A percentile compares a stretch with the other conserved stretches of the same genome.
phyloP scores from a whole-genome alignment of 2,888 invertebrate species.

The Phalera bucephala region DNA sequence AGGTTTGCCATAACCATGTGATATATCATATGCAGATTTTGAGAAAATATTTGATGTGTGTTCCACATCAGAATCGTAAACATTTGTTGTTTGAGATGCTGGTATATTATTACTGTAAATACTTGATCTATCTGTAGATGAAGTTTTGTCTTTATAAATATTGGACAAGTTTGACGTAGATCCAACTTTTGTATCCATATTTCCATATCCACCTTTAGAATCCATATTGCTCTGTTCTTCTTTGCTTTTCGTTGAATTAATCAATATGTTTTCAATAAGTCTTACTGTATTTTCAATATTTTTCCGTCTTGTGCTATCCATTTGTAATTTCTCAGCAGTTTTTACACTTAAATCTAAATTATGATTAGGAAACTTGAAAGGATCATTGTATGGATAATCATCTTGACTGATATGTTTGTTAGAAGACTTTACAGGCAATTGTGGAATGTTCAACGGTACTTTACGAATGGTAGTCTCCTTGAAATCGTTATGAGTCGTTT shows the following conservation, averaged over 20 bases:
- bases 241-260: conserved; percentile 39
- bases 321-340: conserved; percentile 25
- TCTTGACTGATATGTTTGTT: conserved; percentile 33
- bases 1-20: too few species aligned
- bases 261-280: conserved; percentile 62
- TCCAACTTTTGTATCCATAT: neutral
- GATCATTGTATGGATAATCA: conserved; percentile 20
- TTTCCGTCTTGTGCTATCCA: conserved; percentile 48
- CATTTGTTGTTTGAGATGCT: neutral
- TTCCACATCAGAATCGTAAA: too few species aligned
- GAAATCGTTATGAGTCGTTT: conserved; percentile 11
- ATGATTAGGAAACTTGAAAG: conserved; percentile 26
- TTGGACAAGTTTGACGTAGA: neutral
- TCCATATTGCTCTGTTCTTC: conserved; percentile 3
- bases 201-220: neutral
- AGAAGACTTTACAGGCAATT: conserved; percentile 47
- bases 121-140: neutral
- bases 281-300: conserved; percentile 66
- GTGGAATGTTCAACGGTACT: conserved; percentile 50
- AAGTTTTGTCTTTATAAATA: neutral
- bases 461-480: conserved; percentile 19
- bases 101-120: neutral
- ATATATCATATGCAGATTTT: too few species aligned
- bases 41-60: too few species aligned
- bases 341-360: conserved; percentile 39